Conservation (phyloP, 2,113 vertebrate genomes). For the Oncorhynchus kisutch region DNA sequence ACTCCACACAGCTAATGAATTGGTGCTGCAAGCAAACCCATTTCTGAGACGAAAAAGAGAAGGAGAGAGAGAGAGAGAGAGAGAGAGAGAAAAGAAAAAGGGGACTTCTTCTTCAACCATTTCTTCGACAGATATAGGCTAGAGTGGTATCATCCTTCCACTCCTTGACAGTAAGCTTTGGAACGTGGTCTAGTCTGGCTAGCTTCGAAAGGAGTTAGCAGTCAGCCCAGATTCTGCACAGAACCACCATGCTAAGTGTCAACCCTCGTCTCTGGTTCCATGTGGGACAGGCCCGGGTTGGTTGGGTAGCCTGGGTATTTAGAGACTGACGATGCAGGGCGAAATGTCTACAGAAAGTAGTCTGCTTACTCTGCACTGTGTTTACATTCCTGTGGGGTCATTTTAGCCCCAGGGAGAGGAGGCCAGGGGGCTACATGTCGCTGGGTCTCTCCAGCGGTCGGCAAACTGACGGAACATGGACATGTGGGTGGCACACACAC, state of each 20-base stretch:
- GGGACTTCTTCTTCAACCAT: conserved; percentile 7
- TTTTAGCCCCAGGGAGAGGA: conserved; percentile 67
- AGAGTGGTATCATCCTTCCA: not conserved
- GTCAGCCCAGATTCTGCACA: too few relatives aligned
- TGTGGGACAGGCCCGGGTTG: not conserved
- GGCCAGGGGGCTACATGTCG: conserved; percentile 57
- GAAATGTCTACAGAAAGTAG: conserved; percentile 47
- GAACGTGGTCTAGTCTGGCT: conserved; percentile 27
- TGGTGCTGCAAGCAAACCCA: conserved; percentile 55
- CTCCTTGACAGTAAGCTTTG: not conserved
- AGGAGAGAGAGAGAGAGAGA: not conserved
- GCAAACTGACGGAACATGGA: conserved; percentile 58
- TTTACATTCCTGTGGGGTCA: conserved; percentile 79
- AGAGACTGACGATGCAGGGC: not conserved
- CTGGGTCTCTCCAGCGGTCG: conserved; percentile 43
- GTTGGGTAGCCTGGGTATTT: not conserved
- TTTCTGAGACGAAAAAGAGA: conserved; percentile 34
- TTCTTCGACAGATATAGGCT: not conserved
- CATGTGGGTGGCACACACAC: conserved; percentile 66
- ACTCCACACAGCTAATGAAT: conserved; percentile 68
- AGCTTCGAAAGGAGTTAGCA: conserved; percentile 37
- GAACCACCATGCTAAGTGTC: conserved; percentile 36
- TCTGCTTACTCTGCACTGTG: conserved; percentile 75
- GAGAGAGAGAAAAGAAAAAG: conserved; percentile 23
- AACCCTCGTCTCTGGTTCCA: conserved; percentile 18